Conservation (phyloP, 2,888 invertebrate species). For the Proisotoma minuta region DNA sequence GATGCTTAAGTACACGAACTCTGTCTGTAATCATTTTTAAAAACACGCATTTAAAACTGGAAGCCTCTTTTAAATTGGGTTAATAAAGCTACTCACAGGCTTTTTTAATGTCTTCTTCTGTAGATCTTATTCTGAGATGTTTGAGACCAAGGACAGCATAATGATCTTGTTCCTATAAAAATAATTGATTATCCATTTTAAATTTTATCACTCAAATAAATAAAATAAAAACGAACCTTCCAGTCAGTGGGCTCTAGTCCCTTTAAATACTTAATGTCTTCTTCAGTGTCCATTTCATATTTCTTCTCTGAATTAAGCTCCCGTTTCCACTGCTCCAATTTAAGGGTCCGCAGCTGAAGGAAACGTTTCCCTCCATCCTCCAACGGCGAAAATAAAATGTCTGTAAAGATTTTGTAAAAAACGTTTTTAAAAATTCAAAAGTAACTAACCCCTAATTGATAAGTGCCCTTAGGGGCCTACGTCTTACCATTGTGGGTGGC, state of each 20-base stretch:
- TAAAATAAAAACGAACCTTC: conserved; percentile 58
- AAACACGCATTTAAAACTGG: background rate
- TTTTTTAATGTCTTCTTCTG: conserved; percentile 86
- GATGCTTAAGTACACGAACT: conserved; percentile 85
- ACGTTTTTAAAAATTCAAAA: no score
- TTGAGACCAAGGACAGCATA: conserved; percentile 90
- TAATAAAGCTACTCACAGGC: conserved; percentile 65
- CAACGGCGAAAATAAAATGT: conserved; percentile 39
- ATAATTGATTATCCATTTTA: background rate
- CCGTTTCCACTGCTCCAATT: conserved; percentile 23
- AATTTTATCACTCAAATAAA: background rate
- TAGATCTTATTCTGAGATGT: conserved; percentile 74
- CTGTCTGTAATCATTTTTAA: conserved; percentile 55
- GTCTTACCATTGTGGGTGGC: conserved; percentile 31
- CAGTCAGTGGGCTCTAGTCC: conserved; percentile 92
- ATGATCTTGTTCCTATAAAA: conserved; percentile 77
- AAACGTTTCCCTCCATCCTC: conserved; percentile 25
- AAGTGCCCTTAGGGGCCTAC: no score
- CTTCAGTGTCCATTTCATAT: conserved; percentile 53
- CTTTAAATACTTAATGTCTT: conserved; percentile 75
- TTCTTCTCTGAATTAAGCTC: conserved; percentile 17
- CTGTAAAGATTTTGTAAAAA: no score
- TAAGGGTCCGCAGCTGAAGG: conserved; percentile 17
- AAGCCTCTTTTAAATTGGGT: conserved; percentile 2
- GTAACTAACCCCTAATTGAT: no score